Evolutionary conservation across 2,797 vertebrate species (phyloP), one percentile per base, ranked within the genome.

Genomic region (Anolis apletophallus): DNA sequence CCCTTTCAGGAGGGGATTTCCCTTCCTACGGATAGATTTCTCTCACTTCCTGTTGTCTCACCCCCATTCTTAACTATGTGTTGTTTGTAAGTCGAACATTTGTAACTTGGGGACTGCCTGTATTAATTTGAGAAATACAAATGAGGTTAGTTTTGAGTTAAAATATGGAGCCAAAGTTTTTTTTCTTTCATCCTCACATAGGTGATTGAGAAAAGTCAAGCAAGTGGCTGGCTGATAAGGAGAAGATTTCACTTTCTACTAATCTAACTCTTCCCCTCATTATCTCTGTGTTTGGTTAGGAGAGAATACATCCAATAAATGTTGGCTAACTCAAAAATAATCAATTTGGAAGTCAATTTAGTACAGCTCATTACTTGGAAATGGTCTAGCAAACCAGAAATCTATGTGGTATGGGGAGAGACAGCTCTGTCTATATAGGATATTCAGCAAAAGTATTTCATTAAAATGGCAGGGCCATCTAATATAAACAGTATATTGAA

Each of bases 321-420:
- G 61, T 89, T 93, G 80, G 83, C 89, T 57, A 91, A 85, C 88
- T 23, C 80, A 68, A 23, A 26, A 61, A 26, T 61, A 61, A 7
- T 61, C 23, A 11, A 61, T 26, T 29, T 29, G 26, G 61, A 29
- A 64, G 26, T 64, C 61, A 64, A 29, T 11, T 29, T 64, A 64
- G 61, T 64, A 64, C 10, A 29, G 29, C 10, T 29, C 11, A 64
- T 29, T 64, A 64, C 61, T 10, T 64, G 61, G 23, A 26, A 64
- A 64, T 26, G 23, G n/a, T 13, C 67, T 69, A 32, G 29, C n/a
- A 69, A n/a, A 17, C 3, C 90, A 85, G 55, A 89, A 0, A 7
- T 1, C 16, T 21, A 55, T 86, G 68, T 46, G 67, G 59, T 8
- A 85, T 32, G 85, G 82, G 77, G 34, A 81, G 1, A 88, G 3